Percentiles rank a stretch among this genome's conserved stretches.
Conservation (phyloP, 2,113 vertebrate species). For the Hippocampus abdominalis region DNA sequence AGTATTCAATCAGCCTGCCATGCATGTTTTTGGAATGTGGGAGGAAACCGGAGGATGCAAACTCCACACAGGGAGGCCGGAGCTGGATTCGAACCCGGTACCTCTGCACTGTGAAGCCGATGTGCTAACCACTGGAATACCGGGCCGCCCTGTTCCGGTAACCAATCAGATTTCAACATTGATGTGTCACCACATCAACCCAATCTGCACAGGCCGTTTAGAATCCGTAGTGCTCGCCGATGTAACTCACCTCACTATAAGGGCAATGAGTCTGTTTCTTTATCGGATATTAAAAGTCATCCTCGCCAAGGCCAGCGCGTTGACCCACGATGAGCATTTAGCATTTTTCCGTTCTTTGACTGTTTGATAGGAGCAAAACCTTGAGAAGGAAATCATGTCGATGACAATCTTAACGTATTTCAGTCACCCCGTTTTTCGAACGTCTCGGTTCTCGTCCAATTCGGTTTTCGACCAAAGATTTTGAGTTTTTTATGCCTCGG, state of each 20-base stretch:
- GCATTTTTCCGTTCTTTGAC: not conserved
- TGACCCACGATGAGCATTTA: not conserved
- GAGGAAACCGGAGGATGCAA: too few species aligned
- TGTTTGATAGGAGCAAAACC: not conserved
- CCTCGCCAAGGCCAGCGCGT: not conserved
- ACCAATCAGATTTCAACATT: not conserved
- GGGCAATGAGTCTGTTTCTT: not conserved
- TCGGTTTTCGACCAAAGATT: too few species aligned
- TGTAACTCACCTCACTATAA: not conserved
- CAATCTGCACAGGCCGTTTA: not conserved
- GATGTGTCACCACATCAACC: not conserved
- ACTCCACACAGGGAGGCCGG: too few species aligned
- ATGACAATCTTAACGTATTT: not conserved
- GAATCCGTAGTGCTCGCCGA: not conserved
- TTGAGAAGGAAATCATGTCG: not conserved
- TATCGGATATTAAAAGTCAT: not conserved
- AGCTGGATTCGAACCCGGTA: too few species aligned
- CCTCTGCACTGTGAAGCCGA: too few species aligned
- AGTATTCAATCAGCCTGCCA: too few species aligned
- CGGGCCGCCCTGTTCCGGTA: too few species aligned
- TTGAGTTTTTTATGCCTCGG: too few species aligned
- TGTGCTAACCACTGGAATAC: too few species aligned
- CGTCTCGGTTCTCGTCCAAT: too few species aligned
- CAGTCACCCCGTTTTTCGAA: too few species aligned
- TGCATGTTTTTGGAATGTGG: too few species aligned